Evolutionary conservation across 2,888 invertebrate genomes (phyloP), one percentile per base, ranked within the genome.

Genomic region (Philereme transversata): DNA sequence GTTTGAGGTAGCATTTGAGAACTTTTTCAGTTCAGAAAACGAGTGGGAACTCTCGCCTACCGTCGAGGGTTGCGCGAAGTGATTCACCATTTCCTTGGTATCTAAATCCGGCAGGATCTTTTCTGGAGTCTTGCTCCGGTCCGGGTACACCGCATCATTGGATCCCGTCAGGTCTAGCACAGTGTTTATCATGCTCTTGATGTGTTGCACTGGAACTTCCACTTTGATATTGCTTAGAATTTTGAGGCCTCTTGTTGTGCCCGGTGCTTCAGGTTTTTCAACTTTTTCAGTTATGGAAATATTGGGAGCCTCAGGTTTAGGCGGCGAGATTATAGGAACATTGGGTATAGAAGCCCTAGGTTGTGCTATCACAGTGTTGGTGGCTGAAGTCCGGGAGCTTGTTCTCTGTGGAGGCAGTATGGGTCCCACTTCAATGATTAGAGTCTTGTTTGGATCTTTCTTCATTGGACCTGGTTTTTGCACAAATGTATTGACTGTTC

Each of bases 161-260:
- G 87, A 74, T 5, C 83, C 86, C 44, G 92, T 92, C 8, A 92
- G 76, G 67, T 93, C 93, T 81, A 92, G 84, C 2, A 92, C 83
- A 36, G 88, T 90, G 61, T 91, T 89, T 34, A 91, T 78, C 86
- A 90, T 86, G 68, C 86, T 90, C 71, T 89, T 90, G 65, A 86
- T 81, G 77, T 89, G 91, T 69, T 90, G 88, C 8, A 92, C 90
- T 61, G 91, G 93, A 44, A 92, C 90, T 79, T 93, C 93, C n/a
- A 93, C 91, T 69, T 93, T 93, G 45, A 93, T 88, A 69, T 93
- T 92, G 71, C 93, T 93, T 44, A 93, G 78, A 64, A 93, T 93
- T 76, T 92, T 92, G 8, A 93, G 78, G n/a, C 92, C 92, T 71
- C 85, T 90, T 50, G 74, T 84, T 35, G 84, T 64, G 4, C 84